phyloP scores from a whole-genome alignment of 2,888 invertebrate genomes.

The Drosophila picticornis region DNA sequence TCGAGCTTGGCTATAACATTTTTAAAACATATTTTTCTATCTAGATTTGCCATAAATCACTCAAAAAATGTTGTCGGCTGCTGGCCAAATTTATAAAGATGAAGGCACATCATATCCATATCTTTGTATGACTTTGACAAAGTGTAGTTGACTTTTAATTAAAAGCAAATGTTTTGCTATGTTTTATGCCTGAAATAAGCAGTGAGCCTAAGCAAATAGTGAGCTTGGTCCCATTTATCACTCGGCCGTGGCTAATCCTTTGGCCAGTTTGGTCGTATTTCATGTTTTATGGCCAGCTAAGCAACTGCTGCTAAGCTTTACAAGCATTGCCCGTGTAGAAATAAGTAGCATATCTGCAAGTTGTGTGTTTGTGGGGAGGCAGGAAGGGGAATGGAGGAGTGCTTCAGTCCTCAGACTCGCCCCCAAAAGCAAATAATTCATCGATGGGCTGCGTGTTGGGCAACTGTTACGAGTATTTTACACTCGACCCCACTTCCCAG shows the following conservation, averaged over 20 bases:
- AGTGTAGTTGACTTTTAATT: constrained; percentile 66
- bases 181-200: constrained; percentile 72
- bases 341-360: constrained; percentile 12
- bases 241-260: constrained; percentile 74
- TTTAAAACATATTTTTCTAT: background rate
- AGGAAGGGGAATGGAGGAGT: background rate
- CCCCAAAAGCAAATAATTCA: constrained; percentile 70
- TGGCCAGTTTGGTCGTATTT: constrained; percentile 77
- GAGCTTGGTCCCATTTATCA: constrained; percentile 72
- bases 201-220: constrained; percentile 75
- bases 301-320: constrained; percentile 73
- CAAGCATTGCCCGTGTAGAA: constrained; percentile 52
- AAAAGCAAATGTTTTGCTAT: constrained; percentile 77
- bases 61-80: background rate
- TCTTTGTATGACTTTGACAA: constrained; percentile 27
- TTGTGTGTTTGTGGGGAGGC: background rate
- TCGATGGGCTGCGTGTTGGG: constrained; percentile 77
- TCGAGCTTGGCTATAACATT: background rate
- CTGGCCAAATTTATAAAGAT: background rate
- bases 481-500: constrained; percentile 39
- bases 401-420: constrained; percentile 10
- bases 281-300: constrained; percentile 79
- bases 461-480: constrained; percentile 79
- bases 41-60: background rate
- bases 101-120: background rate